A percentile compares a stretch with the other conserved stretches of the same genome.
Evolutionary conservation across 2,113 vertebrate genomes (phyloP).

Genomic region (Psephotus haematonotus): DNA sequence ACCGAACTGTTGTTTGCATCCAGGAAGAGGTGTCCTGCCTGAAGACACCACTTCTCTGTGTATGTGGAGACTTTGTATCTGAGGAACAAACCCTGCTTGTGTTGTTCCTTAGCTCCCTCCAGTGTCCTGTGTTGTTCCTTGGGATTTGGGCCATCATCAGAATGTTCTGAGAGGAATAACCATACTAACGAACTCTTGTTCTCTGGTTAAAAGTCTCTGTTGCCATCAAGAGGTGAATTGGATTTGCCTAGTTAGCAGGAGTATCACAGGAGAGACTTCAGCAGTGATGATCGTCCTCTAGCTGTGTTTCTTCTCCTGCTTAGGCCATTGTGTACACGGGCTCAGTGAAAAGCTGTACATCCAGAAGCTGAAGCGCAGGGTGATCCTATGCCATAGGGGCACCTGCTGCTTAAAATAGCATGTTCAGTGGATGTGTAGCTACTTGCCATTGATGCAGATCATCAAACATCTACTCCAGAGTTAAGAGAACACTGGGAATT

Average conservation of each 20-base stretch:
- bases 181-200: not conserved
- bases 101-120: not conserved
- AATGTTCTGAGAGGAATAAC: not conserved
- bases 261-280: not conserved
- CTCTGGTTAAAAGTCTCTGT: not conserved
- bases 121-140: not conserved
- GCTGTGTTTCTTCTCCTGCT: not conserved
- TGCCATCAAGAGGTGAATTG: not conserved
- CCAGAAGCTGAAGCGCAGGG: not conserved
- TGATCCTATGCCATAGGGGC: not conserved
- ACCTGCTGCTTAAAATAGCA: not conserved
- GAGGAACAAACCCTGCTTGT: not conserved
- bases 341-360: not conserved
- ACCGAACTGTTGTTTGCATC: not conserved
- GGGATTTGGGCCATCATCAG: not conserved
- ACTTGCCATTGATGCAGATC: not conserved
- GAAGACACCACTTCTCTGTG: not conserved
- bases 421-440: accelerated
- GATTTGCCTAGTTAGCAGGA: not conserved
- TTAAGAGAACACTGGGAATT: not conserved
- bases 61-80: not conserved
- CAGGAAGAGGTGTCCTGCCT: not conserved
- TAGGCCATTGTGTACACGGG: not conserved
- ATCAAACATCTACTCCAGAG: not conserved
- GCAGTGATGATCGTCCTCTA: not conserved